phyloP scores from a whole-genome alignment of 2,113 vertebrate species.

The Onychostruthus taczanowskii region DNA sequence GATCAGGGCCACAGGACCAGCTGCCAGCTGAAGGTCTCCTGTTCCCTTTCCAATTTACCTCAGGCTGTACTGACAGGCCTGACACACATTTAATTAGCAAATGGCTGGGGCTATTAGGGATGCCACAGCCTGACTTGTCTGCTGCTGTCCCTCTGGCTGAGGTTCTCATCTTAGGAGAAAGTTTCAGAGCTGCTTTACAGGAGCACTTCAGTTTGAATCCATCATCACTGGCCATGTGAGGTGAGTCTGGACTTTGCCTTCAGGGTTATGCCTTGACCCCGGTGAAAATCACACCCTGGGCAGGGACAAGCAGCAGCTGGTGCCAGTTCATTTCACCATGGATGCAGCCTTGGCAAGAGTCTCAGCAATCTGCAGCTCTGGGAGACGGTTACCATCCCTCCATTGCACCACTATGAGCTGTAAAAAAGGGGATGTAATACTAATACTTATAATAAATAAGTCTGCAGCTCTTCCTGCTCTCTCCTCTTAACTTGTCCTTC shows the following conservation, averaged over 20 bases:
- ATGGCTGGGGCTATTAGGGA: neutral
- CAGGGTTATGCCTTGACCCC: neutral
- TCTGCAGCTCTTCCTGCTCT: neutral
- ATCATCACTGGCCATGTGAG: fast-evolving
- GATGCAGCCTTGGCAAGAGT: neutral
- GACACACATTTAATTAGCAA: neutral
- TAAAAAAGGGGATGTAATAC: neutral
- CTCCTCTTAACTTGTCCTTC: neutral
- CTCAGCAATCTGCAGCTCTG: neutral
- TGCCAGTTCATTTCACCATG: neutral
- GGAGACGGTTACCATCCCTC: neutral
- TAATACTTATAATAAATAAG: neutral
- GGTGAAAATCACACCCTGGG: neutral
- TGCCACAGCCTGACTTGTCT: neutral
- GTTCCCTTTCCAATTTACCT: neutral
- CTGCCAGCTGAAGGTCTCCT: neutral
- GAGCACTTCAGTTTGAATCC: neutral
- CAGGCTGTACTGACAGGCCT: neutral
- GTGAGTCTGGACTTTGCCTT: neutral
- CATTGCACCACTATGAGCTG: neutral
- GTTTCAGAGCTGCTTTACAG: neutral
- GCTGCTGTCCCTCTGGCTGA: neutral
- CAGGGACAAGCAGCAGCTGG: neutral
- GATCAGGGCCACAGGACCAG: neutral
- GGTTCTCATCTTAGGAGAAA: neutral